Percentiles rank a stretch among this genome's conserved stretches.
Evolutionary conservation across 2,888 invertebrate genomes (phyloP).

Genomic region (Cataglyphis altisquamis): DNA sequence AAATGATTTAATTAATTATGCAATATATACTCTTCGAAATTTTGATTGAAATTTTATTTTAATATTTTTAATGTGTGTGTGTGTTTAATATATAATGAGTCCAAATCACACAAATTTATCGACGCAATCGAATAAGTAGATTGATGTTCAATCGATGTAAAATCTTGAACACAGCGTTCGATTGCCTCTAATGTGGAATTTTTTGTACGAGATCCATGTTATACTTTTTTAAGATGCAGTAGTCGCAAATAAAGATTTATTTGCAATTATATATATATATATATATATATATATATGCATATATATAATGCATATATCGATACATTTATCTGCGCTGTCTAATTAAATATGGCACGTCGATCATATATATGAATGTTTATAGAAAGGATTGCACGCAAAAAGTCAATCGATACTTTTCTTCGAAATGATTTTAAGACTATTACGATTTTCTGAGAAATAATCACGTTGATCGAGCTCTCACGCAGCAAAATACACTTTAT

Average conservation of each 20-base stretch:
- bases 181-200: not conserved
- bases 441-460: not conserved
- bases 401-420: not conserved
- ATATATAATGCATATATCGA: not conserved
- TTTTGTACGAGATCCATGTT: not conserved
- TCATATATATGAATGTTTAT: not conserved
- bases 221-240: not conserved
- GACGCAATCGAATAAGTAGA: not conserved
- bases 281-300: not conserved
- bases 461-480: not conserved
- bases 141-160: not conserved
- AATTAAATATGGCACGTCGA: not conserved
- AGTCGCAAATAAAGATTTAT: not conserved
- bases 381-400: not conserved
- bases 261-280: not conserved
- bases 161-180: not conserved
- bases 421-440: not conserved
- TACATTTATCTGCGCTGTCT: not conserved
- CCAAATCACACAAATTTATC: not conserved
- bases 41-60: not conserved
- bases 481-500: not conserved
- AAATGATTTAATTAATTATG: not conserved
- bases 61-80: not conserved
- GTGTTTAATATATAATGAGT: not conserved
- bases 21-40: not conserved